Evolutionary conservation across 1,140 invertebrate genomes (phyloP).

Genomic region (Magallana angulata): DNA sequence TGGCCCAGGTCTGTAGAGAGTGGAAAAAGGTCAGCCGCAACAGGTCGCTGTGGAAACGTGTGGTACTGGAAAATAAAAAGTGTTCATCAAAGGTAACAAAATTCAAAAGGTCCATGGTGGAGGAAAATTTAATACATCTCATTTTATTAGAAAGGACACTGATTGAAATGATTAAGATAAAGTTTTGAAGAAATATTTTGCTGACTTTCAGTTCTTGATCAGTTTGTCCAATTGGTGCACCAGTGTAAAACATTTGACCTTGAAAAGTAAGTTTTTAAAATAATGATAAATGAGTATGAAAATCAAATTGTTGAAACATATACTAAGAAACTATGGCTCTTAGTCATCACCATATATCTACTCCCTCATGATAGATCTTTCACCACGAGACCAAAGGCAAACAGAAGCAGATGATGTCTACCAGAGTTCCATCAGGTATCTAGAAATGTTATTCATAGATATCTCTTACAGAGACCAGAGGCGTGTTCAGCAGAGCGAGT

Average conservation of each 20-base stretch:
- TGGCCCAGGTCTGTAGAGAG: constrained; percentile 66
- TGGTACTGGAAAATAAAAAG: constrained; percentile 60
- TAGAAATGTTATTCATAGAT: background rate
- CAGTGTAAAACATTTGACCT: background rate
- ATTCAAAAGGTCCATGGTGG: too few relatives aligned
- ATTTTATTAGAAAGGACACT: too few relatives aligned
- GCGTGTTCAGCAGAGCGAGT: too few relatives aligned
- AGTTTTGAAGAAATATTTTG: background rate
- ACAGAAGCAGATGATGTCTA: constrained; percentile 62
- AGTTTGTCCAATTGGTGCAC: constrained; percentile 64
- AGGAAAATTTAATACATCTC: too few relatives aligned
- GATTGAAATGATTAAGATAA: too few relatives aligned
- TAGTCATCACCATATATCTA: background rate
- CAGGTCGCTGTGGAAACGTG: constrained; percentile 70
- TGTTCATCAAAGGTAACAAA: constrained; percentile 69
- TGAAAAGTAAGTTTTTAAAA: background rate
- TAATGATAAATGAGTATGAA: background rate
- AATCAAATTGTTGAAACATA: too few relatives aligned
- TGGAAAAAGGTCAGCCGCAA: constrained; percentile 71
- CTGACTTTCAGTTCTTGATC: constrained; percentile 62
- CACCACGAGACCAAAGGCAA: constrained; percentile 47
- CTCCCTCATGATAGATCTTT: constrained; percentile 49
- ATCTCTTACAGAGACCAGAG: background rate
- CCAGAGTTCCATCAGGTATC: constrained; percentile 58
- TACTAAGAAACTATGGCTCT: too few relatives aligned